phyloP scores from a whole-genome alignment of 2,888 invertebrate species.

The Ophion ventricosus region DNA sequence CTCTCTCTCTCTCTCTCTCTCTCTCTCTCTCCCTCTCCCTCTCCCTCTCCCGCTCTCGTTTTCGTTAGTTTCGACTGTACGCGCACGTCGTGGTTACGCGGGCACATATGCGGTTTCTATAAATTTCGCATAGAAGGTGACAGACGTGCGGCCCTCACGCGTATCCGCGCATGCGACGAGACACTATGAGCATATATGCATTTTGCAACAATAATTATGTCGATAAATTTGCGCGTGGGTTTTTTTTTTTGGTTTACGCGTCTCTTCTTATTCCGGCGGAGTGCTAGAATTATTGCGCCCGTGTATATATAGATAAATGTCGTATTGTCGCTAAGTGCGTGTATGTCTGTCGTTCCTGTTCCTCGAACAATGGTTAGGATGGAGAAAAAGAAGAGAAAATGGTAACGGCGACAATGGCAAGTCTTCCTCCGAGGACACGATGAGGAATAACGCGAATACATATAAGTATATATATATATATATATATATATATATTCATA shows the following conservation, averaged over 20 bases:
- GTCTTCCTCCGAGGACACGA: constrained; percentile 16
- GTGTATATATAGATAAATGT: constrained; percentile 42
- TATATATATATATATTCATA: too few relatives aligned
- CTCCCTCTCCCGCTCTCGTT: not conserved
- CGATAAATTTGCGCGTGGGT: not conserved
- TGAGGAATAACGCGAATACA: not conserved
- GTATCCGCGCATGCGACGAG: too few relatives aligned
- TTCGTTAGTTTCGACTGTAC: too few relatives aligned
- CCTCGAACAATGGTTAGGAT: constrained; percentile 3
- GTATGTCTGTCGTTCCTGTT: not conserved
- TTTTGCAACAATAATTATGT: not conserved
- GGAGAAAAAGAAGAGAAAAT: not conserved
- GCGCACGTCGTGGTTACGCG: too few relatives aligned
- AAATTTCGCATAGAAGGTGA: too few relatives aligned
- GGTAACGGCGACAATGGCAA: constrained; percentile 13
- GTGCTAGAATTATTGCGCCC: not conserved
- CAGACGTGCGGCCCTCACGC: not conserved
- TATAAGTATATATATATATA: too few relatives aligned
- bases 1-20: not conserved
- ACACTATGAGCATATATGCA: not conserved
- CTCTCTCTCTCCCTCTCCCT: constrained; percentile 6
- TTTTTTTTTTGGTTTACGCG: not conserved
- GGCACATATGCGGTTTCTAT: too few relatives aligned
- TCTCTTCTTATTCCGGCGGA: not conserved
- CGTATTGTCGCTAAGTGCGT: constrained; percentile 22